phyloP scores from a whole-genome alignment of 2,888 invertebrate genomes.

The Drosophila paramelanica region DNA sequence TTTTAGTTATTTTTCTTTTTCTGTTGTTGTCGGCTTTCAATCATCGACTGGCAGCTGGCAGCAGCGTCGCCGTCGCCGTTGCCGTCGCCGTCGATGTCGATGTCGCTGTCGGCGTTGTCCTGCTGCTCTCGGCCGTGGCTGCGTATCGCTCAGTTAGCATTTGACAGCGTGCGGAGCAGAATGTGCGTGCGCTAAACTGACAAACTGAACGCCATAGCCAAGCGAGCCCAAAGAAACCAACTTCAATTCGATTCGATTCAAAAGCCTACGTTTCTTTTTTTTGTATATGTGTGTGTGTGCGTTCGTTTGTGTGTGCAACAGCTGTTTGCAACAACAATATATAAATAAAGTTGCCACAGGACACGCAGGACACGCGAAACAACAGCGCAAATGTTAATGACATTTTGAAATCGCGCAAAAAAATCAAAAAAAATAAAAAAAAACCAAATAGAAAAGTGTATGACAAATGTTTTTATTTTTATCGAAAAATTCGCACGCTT shows the following conservation, averaged over 20 bases:
- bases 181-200: conserved; percentile 61
- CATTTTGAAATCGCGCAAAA: conserved; percentile 9
- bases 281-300: conserved; percentile 11
- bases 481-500: conserved; percentile 10
- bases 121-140: conserved; percentile 9
- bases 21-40: conserved; percentile 56
- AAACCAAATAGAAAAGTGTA: conserved; percentile 1
- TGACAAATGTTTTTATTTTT: conserved; percentile 32
- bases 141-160: conserved; percentile 57
- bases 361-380: conserved; percentile 7
- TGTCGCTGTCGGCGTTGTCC: background rate
- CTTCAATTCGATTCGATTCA: conserved; percentile 1
- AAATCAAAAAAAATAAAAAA: background rate
- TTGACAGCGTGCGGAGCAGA: conserved; percentile 62
- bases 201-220: conserved; percentile 7
- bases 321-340: conserved; percentile 54
- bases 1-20: background rate
- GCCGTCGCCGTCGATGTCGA: background rate
- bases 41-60: conserved; percentile 41
- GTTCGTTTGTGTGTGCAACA: conserved; percentile 47
- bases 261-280: no score
- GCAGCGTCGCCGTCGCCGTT: conserved; percentile 15
- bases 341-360: conserved; percentile 37
- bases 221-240: conserved; percentile 4
- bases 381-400: conserved; percentile 22